These are phyloP conservation scores for Cephus cinctus DNA, from an alignment of 1,140 invertebrate species.

Conservation along the genomic window DNA sequence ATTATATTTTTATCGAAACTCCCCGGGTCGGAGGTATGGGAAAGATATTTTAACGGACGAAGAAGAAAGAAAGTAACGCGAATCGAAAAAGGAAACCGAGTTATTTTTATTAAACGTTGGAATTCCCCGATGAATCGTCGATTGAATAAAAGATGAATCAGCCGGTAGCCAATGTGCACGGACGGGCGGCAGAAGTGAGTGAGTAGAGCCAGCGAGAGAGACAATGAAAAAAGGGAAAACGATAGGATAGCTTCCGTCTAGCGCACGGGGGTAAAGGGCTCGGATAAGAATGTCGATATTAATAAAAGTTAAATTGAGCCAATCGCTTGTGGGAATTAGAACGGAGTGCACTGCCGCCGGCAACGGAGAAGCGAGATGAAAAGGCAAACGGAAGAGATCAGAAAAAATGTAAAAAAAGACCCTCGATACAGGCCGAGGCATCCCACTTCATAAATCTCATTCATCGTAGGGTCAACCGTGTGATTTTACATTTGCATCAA, in stretches of 20 bases:
- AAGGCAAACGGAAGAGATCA: conserved; percentile 9
- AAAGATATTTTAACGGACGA: no score
- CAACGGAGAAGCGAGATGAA: no score
- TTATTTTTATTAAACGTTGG: conserved; percentile 52
- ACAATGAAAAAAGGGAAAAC: conserved; percentile 13
- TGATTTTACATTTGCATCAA: no score
- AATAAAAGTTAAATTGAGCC: conserved; percentile 53
- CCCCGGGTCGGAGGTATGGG: background rate
- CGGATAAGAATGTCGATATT: conserved; percentile 50
- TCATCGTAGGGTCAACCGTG: no score
- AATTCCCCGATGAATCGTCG: conserved; percentile 40
- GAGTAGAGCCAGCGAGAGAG: background rate
- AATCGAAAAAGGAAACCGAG: conserved; percentile 16
- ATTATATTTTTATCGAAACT: no score
- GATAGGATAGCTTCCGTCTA: no score
- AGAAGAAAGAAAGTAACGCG: conserved; percentile 17
- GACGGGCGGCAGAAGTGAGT: background rate
- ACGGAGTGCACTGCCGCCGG: conserved; percentile 22
- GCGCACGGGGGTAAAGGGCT: conserved; percentile 38
- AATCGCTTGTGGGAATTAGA: conserved; percentile 47
- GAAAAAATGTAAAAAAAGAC: conserved; percentile 23
- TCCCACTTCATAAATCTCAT: no score
- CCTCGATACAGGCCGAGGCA: no score
- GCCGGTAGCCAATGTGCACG: no score
- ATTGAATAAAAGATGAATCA: conserved; percentile 54